Evolutionary conservation across 2,113 vertebrate species (phyloP).

Genomic region (Neogobius melanostomus): DNA sequence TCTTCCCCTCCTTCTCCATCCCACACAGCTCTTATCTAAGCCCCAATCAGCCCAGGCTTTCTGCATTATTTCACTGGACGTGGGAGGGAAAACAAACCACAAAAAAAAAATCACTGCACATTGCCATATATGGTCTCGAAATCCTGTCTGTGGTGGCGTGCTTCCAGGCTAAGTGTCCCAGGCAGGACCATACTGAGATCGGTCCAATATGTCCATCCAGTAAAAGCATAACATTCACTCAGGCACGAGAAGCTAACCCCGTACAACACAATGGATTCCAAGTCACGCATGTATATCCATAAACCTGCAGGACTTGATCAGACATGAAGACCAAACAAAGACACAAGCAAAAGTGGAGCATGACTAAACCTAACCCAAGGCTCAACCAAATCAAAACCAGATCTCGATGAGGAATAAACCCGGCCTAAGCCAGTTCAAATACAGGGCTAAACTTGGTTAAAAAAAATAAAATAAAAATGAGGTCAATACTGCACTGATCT

Average conservation of each 20-base stretch:
- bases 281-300: not conserved
- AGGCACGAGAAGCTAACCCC: conserved; percentile 16
- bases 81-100: not conserved
- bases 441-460: not conserved
- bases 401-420: not conserved
- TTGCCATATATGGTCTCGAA: conserved; percentile 72
- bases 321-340: not conserved
- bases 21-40: not conserved
- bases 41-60: conserved; percentile 13
- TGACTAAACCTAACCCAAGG: not conserved
- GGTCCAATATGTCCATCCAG: conserved; percentile 12
- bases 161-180: conserved; percentile 67
- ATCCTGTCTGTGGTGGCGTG: conserved; percentile 49
- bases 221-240: conserved; percentile 11
- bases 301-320: not conserved
- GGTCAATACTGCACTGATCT: not conserved
- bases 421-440: not conserved
- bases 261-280: conserved; percentile 20
- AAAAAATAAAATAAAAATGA: not conserved
- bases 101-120: conserved; percentile 29
- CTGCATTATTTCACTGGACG: conserved; percentile 33
- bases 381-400: not conserved
- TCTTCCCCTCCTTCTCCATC: not conserved
- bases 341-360: not conserved
- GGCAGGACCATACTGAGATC: conserved; percentile 37